These are phyloP conservation scores for Nomia melanderi DNA, from an alignment of 1,140 invertebrate species.

Conservation along the genomic window DNA sequence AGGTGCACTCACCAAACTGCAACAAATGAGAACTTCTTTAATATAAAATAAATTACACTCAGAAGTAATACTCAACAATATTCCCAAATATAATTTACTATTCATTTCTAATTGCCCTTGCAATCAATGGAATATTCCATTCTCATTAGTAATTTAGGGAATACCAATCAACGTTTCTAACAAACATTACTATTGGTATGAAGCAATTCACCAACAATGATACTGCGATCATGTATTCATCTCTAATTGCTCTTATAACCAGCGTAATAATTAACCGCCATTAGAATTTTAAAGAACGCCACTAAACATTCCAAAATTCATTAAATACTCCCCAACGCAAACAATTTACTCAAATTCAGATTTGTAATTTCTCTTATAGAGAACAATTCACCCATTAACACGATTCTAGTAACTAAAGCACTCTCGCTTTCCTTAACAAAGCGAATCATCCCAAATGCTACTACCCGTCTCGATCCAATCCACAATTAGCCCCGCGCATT, in stretches of 20 bases:
- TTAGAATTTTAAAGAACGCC: not conserved
- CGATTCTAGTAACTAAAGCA: too few species aligned
- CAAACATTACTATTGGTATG: not conserved
- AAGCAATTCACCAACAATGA: not conserved
- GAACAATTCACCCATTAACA: too few species aligned
- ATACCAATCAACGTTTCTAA: not conserved
- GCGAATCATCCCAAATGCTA: too few species aligned
- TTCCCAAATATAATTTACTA: not conserved
- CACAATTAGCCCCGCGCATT: too few species aligned
- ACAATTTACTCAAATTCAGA: too few species aligned
- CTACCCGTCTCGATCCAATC: too few species aligned
- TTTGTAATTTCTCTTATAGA: too few species aligned
- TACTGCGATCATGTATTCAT: not conserved
- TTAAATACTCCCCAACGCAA: too few species aligned
- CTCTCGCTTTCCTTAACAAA: too few species aligned
- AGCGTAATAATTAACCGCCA: too few species aligned
- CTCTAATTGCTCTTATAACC: not conserved
- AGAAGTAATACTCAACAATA: not conserved
- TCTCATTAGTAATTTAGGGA: not conserved
- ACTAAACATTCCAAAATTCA: not conserved
- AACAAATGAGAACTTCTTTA: too few species aligned
- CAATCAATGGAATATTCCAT: not conserved
- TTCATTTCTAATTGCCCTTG: not conserved
- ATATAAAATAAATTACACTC: not conserved
- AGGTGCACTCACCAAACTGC: too few species aligned